Evolutionary conservation across 1,140 invertebrate genomes (phyloP).

Genomic region (Drosophila ogumai): DNA sequence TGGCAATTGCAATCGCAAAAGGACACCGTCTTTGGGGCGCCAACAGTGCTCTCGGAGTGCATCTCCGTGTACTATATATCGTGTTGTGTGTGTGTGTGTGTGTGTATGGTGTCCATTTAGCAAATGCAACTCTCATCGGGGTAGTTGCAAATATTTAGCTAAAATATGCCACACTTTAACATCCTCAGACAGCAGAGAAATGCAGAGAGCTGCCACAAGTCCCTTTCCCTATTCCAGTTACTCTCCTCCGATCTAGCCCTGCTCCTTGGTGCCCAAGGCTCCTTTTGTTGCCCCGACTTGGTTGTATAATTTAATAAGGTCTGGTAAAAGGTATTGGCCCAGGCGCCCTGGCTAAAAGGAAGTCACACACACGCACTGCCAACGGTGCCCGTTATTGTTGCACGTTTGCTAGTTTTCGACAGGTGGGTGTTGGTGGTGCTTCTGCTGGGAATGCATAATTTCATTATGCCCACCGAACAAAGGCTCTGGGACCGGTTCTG

Average conservation of each 20-base stretch:
- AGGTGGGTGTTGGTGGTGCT: conserved; percentile 44
- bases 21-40: conserved; percentile 40
- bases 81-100: conserved; percentile 19
- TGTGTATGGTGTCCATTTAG: conserved; percentile 28
- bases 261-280: conserved; percentile 14
- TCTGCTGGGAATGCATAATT: conserved; percentile 60
- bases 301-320: conserved; percentile 78
- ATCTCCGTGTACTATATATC: conserved; percentile 2
- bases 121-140: conserved; percentile 69
- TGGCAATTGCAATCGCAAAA: conserved; percentile 28
- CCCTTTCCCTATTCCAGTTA: background rate
- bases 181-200: conserved; percentile 50
- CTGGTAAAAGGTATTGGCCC: conserved; percentile 67
- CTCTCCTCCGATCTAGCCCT: conserved; percentile 2
- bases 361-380: conserved; percentile 23
- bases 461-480: conserved; percentile 62
- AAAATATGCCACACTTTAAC: conserved; percentile 76
- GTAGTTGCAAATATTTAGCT: conserved; percentile 77
- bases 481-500: conserved; percentile 10
- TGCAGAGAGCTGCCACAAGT: conserved; percentile 7
- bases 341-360: conserved; percentile 47
- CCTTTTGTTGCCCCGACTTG: conserved; percentile 52
- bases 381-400: conserved; percentile 47
- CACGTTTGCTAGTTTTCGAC: conserved; percentile 77
- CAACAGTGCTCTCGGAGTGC: conserved; percentile 2